phyloP scores from a whole-genome alignment of 2,113 vertebrate genomes.

The Lichenostomus cassidix region DNA sequence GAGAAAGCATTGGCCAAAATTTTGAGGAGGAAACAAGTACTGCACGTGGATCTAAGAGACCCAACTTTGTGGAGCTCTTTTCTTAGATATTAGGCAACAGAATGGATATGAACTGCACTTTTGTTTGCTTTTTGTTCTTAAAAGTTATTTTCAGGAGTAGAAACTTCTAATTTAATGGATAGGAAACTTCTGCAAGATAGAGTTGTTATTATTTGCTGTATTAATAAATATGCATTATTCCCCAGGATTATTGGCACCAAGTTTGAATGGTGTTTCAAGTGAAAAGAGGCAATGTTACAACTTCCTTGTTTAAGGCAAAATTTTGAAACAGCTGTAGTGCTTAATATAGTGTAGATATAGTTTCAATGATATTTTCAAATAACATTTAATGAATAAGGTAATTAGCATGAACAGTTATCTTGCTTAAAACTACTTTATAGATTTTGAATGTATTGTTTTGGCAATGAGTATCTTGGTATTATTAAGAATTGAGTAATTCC shows the following conservation, averaged over 20 bases:
- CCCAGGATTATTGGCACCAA: background rate
- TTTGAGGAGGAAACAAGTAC: background rate
- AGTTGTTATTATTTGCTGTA: background rate
- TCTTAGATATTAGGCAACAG: background rate
- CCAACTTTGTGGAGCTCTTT: fast-evolving
- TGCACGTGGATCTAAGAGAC: background rate
- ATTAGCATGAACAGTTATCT: background rate
- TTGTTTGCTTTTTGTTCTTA: background rate
- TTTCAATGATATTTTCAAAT: background rate
- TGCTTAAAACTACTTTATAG: background rate
- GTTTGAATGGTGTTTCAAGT: background rate
- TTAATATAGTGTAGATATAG: background rate
- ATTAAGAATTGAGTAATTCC: background rate
- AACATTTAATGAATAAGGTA: background rate
- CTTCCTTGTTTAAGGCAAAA: background rate
- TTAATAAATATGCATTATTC: background rate
- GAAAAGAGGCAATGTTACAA: background rate
- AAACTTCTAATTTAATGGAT: background rate
- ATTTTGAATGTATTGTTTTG: background rate
- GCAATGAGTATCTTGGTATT: background rate
- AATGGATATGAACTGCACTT: background rate
- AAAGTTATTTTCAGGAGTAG: background rate
- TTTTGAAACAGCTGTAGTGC: background rate
- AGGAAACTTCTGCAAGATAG: background rate
- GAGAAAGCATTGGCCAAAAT: background rate